Evolutionary conservation across 1,140 invertebrate genomes (phyloP).

Genomic region (Spodoptera litura): DNA sequence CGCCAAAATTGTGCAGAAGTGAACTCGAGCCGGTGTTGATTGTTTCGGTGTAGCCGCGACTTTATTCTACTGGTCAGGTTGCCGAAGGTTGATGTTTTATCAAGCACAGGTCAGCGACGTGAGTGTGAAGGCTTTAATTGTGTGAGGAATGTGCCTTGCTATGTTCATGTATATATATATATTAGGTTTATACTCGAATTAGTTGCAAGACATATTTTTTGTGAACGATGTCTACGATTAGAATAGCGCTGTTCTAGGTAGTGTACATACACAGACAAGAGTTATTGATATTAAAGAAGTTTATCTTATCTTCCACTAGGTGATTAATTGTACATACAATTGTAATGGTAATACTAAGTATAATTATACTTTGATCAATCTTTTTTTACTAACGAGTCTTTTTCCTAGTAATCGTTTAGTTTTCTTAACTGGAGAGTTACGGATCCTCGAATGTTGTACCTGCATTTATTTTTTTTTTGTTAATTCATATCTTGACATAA

Average conservation of each 20-base stretch:
- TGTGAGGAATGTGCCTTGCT: constrained; percentile 87
- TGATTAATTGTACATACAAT: constrained; percentile 52
- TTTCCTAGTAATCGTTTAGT: constrained; percentile 83
- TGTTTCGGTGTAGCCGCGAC: constrained; percentile 7
- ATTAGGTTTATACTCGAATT: constrained; percentile 86
- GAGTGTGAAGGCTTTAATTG: constrained; percentile 82
- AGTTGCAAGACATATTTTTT: constrained; percentile 85
- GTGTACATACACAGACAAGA: constrained; percentile 66
- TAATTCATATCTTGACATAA: constrained; percentile 82
- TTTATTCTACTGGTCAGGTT: constrained; percentile 63
- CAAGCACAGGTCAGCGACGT: constrained; percentile 80
- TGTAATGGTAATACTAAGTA: constrained; percentile 44
- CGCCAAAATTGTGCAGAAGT: neutral
- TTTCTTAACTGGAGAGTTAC: constrained; percentile 84
- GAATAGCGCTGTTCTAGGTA: constrained; percentile 80
- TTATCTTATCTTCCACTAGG: constrained; percentile 85
- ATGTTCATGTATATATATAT: constrained; percentile 81
- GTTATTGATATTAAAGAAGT: constrained; percentile 83
- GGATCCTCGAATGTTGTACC: constrained; percentile 87
- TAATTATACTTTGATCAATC: constrained; percentile 54
- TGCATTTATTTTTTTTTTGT: constrained; percentile 86
- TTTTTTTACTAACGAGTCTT: constrained; percentile 80
- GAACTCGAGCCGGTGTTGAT: neutral
- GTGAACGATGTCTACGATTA: constrained; percentile 82
- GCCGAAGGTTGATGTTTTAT: constrained; percentile 78